phyloP scores from a whole-genome alignment of 2,113 vertebrate genomes.

The Menidia beryllina region DNA sequence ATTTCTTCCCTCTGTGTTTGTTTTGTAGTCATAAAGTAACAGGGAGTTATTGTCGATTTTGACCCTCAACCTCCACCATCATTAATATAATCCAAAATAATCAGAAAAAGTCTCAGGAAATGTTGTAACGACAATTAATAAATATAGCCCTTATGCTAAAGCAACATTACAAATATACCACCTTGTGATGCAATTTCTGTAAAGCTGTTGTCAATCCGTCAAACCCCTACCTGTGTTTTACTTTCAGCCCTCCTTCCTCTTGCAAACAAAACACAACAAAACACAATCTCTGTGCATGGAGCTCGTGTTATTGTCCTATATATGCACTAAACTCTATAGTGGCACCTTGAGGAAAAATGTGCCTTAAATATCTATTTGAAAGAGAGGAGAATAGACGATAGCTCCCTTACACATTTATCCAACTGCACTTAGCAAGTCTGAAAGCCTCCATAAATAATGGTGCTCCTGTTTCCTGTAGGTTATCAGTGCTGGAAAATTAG shows the following conservation, averaged over 20 bases:
- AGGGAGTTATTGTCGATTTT: neutral
- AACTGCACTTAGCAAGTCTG: constrained; percentile 77
- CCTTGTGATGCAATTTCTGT: constrained; percentile 37
- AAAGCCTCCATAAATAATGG: constrained; percentile 82
- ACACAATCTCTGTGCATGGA: constrained; percentile 46
- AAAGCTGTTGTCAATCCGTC: constrained; percentile 59
- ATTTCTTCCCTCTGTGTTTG: neutral
- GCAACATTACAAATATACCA: constrained; percentile 39
- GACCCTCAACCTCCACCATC: no score
- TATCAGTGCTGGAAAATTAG: constrained; percentile 86
- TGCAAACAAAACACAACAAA: constrained; percentile 69
- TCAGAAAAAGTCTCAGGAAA: neutral
- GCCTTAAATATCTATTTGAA: constrained; percentile 70
- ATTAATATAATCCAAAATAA: constrained; percentile 10
- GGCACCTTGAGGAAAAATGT: constrained; percentile 44
- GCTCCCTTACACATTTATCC: constrained; percentile 71
- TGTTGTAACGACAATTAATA: constrained; percentile 16
- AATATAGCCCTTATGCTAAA: constrained; percentile 10
- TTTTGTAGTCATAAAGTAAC: neutral
- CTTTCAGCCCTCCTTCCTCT: constrained; percentile 53
- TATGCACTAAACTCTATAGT: constrained; percentile 29
- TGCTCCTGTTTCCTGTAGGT: constrained; percentile 77
- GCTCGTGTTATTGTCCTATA: constrained; percentile 58
- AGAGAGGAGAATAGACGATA: constrained; percentile 45
- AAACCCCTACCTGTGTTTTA: constrained; percentile 40